Conservation (phyloP, 1,140 invertebrate species). For the Drosophila pachea region DNA sequence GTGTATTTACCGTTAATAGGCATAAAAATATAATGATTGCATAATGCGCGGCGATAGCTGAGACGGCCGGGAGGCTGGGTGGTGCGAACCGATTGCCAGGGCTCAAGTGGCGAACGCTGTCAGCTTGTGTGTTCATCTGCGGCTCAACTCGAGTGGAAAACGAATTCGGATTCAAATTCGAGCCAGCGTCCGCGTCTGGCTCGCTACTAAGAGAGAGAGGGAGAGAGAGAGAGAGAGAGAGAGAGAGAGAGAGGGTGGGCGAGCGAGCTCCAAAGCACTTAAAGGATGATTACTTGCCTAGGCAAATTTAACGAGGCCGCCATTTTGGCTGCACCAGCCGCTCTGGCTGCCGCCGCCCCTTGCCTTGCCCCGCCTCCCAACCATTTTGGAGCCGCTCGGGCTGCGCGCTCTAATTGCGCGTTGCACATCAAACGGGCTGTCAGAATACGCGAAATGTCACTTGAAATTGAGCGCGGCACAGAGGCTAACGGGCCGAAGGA, state of each 20-base stretch:
- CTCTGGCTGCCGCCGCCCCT: no score
- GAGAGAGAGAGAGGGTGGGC: neutral
- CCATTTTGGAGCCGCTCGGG: neutral
- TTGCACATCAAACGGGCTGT: constrained; percentile 53
- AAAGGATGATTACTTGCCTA: constrained; percentile 7
- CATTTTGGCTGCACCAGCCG: constrained; percentile 5
- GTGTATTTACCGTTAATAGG: constrained; percentile 65
- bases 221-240: neutral
- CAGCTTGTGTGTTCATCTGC: constrained; percentile 33
- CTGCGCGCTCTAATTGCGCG: constrained; percentile 35
- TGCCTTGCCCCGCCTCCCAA: no score
- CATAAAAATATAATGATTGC: constrained; percentile 72
- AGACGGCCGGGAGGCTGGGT: constrained; percentile 1
- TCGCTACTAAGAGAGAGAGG: constrained; percentile 17
- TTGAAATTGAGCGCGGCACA: constrained; percentile 33
- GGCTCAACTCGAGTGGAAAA: constrained; percentile 66
- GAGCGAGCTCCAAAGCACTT: constrained; percentile 1
- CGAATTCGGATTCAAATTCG: constrained; percentile 28
- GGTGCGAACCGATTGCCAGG: constrained; percentile 17
- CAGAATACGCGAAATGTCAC: constrained; percentile 66
- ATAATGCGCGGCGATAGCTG: constrained; percentile 28
- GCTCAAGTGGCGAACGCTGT: constrained; percentile 22
- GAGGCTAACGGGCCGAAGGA: neutral
- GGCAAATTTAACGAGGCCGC: constrained; percentile 14
- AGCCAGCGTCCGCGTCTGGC: constrained; percentile 18